Conservation (phyloP, 2,888 invertebrate genomes). For the Apeira syringaria region DNA sequence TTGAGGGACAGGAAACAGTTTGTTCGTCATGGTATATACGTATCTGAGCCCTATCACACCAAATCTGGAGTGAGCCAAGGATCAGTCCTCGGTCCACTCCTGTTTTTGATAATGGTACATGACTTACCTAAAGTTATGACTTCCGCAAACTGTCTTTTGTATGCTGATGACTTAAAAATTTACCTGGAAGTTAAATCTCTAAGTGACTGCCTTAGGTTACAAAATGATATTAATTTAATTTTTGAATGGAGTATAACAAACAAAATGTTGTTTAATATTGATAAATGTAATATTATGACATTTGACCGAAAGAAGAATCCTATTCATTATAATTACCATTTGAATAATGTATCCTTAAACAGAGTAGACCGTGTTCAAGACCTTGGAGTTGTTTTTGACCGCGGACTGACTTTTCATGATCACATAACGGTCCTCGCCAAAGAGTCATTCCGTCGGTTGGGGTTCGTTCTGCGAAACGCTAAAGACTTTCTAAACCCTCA, state of each 20-base stretch:
- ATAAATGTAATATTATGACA: neutral
- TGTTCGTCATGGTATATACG: neutral
- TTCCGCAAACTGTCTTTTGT: neutral
- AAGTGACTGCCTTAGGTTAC: neutral
- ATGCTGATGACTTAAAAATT: conserved; percentile 5
- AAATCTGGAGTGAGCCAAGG: conserved; percentile 3
- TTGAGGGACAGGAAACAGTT: neutral
- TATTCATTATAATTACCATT: neutral
- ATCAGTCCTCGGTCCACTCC: neutral
- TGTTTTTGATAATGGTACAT: conserved; percentile 4
- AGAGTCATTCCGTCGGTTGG: neutral
- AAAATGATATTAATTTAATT: neutral
- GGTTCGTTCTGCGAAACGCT: too few relatives aligned
- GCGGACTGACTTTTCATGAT: neutral
- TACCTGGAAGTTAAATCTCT: neutral
- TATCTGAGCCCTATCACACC: neutral
- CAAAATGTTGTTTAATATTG: neutral
- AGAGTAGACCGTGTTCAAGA: neutral
- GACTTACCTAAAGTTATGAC: neutral
- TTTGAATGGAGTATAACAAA: neutral
- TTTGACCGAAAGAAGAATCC: conserved; percentile 1
- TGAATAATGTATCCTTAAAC: neutral
- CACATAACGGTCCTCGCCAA: neutral
- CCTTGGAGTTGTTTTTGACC: neutral
- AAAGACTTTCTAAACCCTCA: too few relatives aligned